These are phyloP conservation scores for Delichon dasypus DNA, from an alignment of 2,797 vertebrate genomes.

Conservation along the genomic window DNA sequence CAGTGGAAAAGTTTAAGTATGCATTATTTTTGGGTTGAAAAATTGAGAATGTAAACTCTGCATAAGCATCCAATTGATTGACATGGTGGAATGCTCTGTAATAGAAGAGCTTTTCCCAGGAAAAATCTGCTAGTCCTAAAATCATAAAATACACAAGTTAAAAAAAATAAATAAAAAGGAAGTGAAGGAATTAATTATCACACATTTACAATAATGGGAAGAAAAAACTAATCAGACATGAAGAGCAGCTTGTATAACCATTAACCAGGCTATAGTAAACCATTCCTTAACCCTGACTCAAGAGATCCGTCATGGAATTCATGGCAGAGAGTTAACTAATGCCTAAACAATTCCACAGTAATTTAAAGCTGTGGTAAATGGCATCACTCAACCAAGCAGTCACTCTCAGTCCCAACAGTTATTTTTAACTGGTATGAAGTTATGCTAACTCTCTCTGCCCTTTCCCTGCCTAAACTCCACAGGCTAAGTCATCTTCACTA, in stretches of 20 bases:
- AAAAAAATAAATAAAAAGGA: neutral
- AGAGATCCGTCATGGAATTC: conserved; percentile 68
- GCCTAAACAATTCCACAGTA: conserved; percentile 69
- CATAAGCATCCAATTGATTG: conserved; percentile 23
- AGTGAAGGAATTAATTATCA: conserved; percentile 68
- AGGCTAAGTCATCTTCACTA: neutral
- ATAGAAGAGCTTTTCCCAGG: neutral
- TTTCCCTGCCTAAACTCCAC: conserved; percentile 9
- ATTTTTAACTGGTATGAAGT: conserved; percentile 66
- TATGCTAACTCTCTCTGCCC: conserved; percentile 20
- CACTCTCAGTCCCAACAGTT: conserved; percentile 63
- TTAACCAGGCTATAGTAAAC: conserved; percentile 74
- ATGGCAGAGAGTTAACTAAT: conserved; percentile 68
- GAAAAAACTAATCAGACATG: conserved; percentile 69
- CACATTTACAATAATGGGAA: conserved; percentile 65
- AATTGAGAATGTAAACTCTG: conserved; percentile 4
- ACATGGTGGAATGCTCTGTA: neutral
- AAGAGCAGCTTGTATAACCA: conserved; percentile 73
- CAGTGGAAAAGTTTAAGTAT: conserved; percentile 28
- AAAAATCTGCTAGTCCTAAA: conserved; percentile 37
- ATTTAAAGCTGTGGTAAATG: conserved; percentile 67
- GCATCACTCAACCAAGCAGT: conserved; percentile 51
- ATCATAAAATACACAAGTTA: conserved; percentile 14
- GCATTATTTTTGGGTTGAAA: conserved; percentile 1
- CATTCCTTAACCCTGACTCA: conserved; percentile 74